Evolutionary conservation across 2,797 vertebrate species (phyloP).

Genomic region (Tympanoctomys barrerae): DNA sequence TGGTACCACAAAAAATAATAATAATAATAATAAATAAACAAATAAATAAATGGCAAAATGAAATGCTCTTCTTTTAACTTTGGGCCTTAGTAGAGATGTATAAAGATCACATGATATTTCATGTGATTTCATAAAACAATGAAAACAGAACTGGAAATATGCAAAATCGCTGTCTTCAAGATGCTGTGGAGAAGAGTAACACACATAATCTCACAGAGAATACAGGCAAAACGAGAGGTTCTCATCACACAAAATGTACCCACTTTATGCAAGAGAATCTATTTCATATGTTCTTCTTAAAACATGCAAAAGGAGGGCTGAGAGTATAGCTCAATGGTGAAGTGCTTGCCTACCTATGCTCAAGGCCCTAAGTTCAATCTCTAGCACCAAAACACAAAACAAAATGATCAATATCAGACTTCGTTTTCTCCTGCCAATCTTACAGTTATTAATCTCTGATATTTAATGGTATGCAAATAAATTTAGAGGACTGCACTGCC

Average conservation of each 20-base stretch:
- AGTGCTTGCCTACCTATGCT: neutral
- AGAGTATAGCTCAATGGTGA: neutral
- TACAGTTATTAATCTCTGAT: neutral
- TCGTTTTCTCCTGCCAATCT: conserved; percentile 42
- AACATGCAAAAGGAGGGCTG: conserved; percentile 51
- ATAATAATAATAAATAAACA: too few relatives aligned
- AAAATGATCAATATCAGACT: conserved; percentile 24
- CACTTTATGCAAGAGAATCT: neutral
- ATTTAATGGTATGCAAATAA: conserved; percentile 3
- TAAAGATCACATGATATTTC: conserved; percentile 50
- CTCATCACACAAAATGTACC: neutral
- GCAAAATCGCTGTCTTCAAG: conserved; percentile 18
- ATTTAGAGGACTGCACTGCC: neutral
- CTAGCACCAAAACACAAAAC: neutral
- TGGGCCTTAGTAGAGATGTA: neutral
- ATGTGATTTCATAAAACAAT: conserved; percentile 2
- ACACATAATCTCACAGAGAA: neutral
- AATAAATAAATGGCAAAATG: too few relatives aligned
- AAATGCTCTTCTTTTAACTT: conserved; percentile 56
- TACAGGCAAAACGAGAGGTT: conserved; percentile 29
- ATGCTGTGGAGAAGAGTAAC: neutral
- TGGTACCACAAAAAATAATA: too few relatives aligned
- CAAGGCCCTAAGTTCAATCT: neutral
- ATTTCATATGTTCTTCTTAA: conserved; percentile 51
- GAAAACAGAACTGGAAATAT: conserved; percentile 35